Percentiles rank a stretch among this genome's conserved stretches.
Conservation (phyloP, 2,797 vertebrate species). For the Paguma larvata region DNA sequence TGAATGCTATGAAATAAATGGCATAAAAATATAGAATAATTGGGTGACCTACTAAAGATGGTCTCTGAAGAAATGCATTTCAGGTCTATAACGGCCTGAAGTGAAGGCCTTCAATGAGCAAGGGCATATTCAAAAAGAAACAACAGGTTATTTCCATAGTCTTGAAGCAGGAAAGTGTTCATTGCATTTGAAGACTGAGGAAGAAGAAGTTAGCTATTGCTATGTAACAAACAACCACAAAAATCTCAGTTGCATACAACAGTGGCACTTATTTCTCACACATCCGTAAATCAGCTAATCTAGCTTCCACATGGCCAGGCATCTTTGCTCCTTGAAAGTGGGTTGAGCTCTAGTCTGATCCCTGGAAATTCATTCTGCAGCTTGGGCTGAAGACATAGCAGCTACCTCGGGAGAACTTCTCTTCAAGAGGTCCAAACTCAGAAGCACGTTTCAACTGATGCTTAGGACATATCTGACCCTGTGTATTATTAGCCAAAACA, state of each 20-base stretch:
- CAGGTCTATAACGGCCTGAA: constrained; percentile 52
- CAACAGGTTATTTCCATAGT: background rate
- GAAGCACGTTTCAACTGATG: background rate
- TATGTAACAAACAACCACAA: background rate
- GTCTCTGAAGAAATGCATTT: constrained; percentile 67
- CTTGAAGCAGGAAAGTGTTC: background rate
- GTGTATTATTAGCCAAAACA: background rate
- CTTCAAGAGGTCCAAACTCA: background rate
- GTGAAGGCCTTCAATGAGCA: constrained; percentile 34
- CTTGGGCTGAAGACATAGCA: background rate
- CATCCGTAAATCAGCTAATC: background rate
- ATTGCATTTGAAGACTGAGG: constrained; percentile 34
- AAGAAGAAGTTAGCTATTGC: background rate
- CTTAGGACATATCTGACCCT: constrained; percentile 7
- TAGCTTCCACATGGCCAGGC: background rate
- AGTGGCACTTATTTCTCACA: background rate
- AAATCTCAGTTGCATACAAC: background rate
- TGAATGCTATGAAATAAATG: constrained; percentile 39
- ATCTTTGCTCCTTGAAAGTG: background rate
- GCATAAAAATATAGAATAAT: constrained; percentile 32
- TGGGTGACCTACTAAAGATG: background rate
- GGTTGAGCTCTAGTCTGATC: background rate
- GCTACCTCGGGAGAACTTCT: background rate
- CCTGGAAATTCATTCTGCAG: background rate
- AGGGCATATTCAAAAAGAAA: constrained; percentile 29